Percentiles rank a stretch among this genome's conserved stretches.
Evolutionary conservation across 2,113 vertebrate species (phyloP).

Genomic region (Eulacestoma nigropectus): DNA sequence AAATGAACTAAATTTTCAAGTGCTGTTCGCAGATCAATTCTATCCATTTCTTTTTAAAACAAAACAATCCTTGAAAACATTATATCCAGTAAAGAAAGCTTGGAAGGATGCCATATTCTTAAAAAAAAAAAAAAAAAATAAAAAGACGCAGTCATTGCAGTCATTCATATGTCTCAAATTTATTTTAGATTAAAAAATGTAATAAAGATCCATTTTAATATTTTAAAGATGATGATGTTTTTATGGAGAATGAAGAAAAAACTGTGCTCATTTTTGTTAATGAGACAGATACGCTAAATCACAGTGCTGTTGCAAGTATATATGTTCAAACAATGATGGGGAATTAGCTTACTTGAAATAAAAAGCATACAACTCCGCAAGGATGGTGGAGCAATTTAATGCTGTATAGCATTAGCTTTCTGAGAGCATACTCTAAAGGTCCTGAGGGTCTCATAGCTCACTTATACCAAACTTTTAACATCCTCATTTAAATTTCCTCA

Average conservation of each 20-base stretch:
- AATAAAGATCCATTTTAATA: background rate
- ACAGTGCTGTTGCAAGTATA: background rate
- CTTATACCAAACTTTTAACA: constrained; percentile 40
- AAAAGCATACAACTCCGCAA: background rate
- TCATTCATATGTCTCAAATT: background rate
- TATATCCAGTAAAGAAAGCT: background rate
- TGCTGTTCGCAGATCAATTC: background rate
- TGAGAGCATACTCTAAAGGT: background rate
- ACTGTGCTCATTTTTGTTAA: background rate
- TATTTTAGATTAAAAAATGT: background rate
- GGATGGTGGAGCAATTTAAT: constrained; percentile 16
- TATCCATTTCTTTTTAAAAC: background rate
- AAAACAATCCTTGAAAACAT: background rate
- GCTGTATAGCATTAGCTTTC: constrained; percentile 18
- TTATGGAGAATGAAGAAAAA: background rate
- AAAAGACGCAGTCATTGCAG: background rate
- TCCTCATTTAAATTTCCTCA: constrained; percentile 52
- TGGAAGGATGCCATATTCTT: background rate
- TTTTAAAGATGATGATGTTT: background rate
- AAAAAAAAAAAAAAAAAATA: background rate
- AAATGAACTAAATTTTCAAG: background rate
- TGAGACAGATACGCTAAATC: background rate
- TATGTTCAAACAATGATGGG: background rate
- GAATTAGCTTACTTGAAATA: constrained; percentile 32
- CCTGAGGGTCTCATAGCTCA: constrained; percentile 26